A percentile compares a stretch with the other conserved stretches of the same genome.
These are phyloP conservation scores for Trichosurus vulpecula DNA, from an alignment of 2,797 vertebrate genomes.

Conservation along the genomic window DNA sequence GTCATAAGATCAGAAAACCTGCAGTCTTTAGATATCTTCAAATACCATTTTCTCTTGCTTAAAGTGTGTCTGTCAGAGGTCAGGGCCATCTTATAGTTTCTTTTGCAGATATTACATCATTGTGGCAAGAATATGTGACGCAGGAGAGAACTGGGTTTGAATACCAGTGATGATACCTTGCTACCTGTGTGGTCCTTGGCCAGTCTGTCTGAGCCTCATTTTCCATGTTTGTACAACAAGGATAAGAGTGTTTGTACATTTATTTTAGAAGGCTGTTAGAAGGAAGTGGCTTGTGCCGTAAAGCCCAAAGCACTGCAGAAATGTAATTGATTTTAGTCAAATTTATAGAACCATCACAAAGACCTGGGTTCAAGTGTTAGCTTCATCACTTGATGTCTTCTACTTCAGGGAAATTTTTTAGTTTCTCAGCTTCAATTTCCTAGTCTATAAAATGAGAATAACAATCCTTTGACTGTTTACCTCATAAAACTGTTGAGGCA, in stretches of 20 bases:
- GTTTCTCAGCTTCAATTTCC: neutral
- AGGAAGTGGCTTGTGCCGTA: neutral
- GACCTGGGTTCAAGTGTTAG: neutral
- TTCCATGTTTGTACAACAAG: neutral
- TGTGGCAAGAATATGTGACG: neutral
- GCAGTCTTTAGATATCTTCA: neutral
- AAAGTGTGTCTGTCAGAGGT: neutral
- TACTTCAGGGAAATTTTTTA: neutral
- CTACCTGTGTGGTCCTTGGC: too few relatives aligned
- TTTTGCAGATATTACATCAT: neutral
- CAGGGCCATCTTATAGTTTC: neutral
- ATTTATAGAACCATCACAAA: neutral
- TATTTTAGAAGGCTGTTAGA: neutral
- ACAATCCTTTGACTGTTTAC: neutral
- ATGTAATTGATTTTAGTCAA: neutral
- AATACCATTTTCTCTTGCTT: neutral
- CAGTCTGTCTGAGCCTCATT: neutral
- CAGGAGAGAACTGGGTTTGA: neutral
- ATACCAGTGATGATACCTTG: neutral
- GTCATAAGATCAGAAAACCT: neutral
- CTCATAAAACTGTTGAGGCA: neutral
- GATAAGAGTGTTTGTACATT: neutral
- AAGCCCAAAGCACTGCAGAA: neutral
- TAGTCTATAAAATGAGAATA: neutral
- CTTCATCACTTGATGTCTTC: neutral